These are phyloP conservation scores for Notoglanidium macrostoma DNA, from an alignment of 2,797 vertebrate genomes.

Conservation along the genomic window DNA sequence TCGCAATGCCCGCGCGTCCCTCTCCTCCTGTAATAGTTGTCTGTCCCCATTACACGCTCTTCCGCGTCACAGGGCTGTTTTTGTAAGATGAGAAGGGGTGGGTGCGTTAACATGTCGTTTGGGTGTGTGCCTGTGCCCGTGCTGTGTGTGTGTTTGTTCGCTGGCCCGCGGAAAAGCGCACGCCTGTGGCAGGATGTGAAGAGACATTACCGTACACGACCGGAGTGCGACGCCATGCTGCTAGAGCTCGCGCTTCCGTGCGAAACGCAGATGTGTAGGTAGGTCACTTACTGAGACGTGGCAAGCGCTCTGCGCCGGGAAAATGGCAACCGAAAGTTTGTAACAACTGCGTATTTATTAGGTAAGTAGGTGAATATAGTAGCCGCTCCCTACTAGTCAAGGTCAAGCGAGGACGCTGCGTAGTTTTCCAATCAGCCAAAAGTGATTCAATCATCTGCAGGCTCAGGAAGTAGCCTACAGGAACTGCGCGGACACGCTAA, in stretches of 20 bases:
- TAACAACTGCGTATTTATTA: constrained; percentile 17
- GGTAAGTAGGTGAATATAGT: constrained; percentile 7
- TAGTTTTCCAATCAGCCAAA: constrained; percentile 5
- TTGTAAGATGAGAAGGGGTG: constrained; percentile 6
- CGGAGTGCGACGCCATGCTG: constrained; percentile 27
- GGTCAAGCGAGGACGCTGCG: constrained; percentile 46
- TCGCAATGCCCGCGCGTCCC: background rate
- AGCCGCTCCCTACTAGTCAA: constrained; percentile 35
- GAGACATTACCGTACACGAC: background rate
- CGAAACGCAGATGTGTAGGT: constrained; percentile 23
- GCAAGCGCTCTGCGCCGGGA: background rate
- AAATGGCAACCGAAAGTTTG: constrained; percentile 29
- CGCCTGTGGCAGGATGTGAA: constrained; percentile 47
- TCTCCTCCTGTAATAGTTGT: background rate
- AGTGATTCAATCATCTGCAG: constrained; percentile 35
- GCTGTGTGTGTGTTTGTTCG: background rate
- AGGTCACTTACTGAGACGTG: constrained; percentile 35
- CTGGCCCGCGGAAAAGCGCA: background rate
- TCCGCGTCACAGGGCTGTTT: background rate
- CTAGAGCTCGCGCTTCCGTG: constrained; percentile 24
- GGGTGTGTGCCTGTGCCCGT: background rate
- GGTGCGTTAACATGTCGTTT: background rate
- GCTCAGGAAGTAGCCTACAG: constrained; percentile 31
- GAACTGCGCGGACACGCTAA: constrained; percentile 24
- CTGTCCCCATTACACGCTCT: background rate